Conservation (phyloP, 2,113 vertebrate species). For the Speoplatyrhinus poulsoni region DNA sequence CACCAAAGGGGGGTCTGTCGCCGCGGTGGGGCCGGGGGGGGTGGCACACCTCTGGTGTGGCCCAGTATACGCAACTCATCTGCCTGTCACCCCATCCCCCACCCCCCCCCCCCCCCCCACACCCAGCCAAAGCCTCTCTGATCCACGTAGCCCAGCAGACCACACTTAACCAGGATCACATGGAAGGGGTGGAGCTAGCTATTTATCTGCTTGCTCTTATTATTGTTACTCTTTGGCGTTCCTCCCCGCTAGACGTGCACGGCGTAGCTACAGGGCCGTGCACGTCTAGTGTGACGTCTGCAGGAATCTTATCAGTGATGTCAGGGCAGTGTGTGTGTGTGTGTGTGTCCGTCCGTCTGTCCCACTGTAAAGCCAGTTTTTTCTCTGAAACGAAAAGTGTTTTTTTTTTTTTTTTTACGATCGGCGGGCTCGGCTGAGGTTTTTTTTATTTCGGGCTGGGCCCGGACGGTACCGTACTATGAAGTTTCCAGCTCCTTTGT, state of each 20-base stretch:
- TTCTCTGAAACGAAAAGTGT: constrained; percentile 25
- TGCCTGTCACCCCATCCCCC: background rate
- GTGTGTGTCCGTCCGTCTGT: constrained; percentile 13
- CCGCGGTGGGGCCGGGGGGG: too few species aligned
- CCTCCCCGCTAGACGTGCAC: background rate
- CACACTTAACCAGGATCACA: constrained; percentile 91
- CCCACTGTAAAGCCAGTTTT: constrained; percentile 1
- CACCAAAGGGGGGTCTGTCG: too few species aligned
- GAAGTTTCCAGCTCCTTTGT: constrained; percentile 83
- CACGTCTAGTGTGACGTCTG: background rate
- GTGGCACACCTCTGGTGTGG: too few species aligned
- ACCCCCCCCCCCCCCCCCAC: background rate
- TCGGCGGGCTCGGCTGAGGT: constrained; percentile 16
- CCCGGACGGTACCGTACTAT: constrained; percentile 75
- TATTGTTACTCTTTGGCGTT: constrained; percentile 76
- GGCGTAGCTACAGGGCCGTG: background rate
- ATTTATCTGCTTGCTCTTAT: constrained; percentile 72
- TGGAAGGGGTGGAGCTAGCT: constrained; percentile 69
- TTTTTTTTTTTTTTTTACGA: constrained; percentile 23
- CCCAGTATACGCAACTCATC: constrained; percentile 56
- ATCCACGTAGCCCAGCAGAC: constrained; percentile 91
- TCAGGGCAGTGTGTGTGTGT: background rate
- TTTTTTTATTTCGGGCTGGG: constrained; percentile 76
- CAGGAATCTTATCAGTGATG: too few species aligned
- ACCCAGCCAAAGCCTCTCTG: constrained; percentile 62